phyloP scores from a whole-genome alignment of 2,797 vertebrate species.

The Rhadinocentrus ornatus region DNA sequence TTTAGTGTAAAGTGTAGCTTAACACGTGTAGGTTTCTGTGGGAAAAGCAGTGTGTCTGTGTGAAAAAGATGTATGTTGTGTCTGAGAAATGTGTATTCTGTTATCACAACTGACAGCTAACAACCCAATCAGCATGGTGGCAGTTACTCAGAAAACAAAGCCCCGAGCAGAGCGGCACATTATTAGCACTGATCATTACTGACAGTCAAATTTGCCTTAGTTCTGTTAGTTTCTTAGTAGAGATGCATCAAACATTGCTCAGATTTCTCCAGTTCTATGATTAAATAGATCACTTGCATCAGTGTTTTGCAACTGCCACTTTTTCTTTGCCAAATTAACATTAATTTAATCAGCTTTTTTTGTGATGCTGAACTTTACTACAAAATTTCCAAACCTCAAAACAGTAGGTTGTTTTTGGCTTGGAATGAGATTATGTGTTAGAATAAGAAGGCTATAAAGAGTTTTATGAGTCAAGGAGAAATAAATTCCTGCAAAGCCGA shows the following conservation, averaged over 20 bases:
- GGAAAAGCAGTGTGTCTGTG: neutral
- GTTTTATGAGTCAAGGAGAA: neutral
- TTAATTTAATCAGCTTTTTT: neutral
- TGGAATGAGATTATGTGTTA: neutral
- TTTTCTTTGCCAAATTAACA: conserved; percentile 1
- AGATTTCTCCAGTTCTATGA: conserved; percentile 1
- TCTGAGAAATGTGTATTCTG: conserved; percentile 34
- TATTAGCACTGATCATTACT: conserved; percentile 32
- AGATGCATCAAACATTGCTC: conserved; percentile 20
- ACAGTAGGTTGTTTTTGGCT: conserved; percentile 1
- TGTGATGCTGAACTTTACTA: neutral
- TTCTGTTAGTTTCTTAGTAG: conserved; percentile 15
- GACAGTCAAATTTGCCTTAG: conserved; percentile 27
- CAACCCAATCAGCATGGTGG: conserved; percentile 16
- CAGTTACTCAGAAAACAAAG: conserved; percentile 46
- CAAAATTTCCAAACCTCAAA: neutral
- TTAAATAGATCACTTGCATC: neutral
- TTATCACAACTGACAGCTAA: conserved; percentile 30
- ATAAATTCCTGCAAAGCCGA: neutral
- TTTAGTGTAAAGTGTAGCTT: conserved; percentile 6
- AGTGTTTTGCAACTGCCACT: no score
- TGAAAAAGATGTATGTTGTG: conserved; percentile 6
- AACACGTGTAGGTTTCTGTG: neutral
- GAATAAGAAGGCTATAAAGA: neutral
- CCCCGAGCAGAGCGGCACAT: conserved; percentile 16